Percentiles rank a stretch among this genome's conserved stretches.
These are phyloP conservation scores for Tympanoctomys barrerae DNA, from an alignment of 2,797 vertebrate genomes.

Conservation along the genomic window DNA sequence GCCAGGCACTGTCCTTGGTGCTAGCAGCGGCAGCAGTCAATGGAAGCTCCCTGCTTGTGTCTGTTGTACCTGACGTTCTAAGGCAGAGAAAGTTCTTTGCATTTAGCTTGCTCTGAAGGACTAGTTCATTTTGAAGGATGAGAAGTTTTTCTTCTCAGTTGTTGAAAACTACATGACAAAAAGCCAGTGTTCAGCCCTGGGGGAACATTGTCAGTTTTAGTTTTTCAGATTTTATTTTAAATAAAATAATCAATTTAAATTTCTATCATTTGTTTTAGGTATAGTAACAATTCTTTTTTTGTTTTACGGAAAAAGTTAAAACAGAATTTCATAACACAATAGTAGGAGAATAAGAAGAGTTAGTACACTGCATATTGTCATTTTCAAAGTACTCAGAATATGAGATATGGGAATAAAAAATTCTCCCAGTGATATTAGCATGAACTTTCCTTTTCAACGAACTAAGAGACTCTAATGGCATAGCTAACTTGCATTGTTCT, in stretches of 20 bases:
- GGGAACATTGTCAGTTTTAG: not conserved
- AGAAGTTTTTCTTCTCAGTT: not conserved
- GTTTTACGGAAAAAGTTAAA: not conserved
- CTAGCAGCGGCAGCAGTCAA: not conserved
- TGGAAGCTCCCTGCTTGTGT: not conserved
- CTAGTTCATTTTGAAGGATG: not conserved
- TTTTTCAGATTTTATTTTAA: constrained; percentile 49
- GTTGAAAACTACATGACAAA: constrained; percentile 6
- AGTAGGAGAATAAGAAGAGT: not conserved
- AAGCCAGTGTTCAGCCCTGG: not conserved
- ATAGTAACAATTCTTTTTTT: not conserved
- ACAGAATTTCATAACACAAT: not conserved
- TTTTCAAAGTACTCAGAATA: not conserved
- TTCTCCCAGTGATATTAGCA: not conserved
- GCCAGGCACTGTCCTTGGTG: not conserved
- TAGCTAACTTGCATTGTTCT: not conserved
- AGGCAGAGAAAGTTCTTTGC: constrained; percentile 27
- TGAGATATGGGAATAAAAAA: not conserved
- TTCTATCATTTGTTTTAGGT: constrained; percentile 32
- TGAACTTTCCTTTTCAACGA: not conserved
- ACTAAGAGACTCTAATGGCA: not conserved
- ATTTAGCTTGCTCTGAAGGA: constrained; percentile 21
- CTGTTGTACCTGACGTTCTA: not conserved
- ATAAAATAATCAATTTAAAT: constrained; percentile 8
- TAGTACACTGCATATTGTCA: not conserved